Conservation (phyloP, 2,888 invertebrate species). For the Cenopis cana region DNA sequence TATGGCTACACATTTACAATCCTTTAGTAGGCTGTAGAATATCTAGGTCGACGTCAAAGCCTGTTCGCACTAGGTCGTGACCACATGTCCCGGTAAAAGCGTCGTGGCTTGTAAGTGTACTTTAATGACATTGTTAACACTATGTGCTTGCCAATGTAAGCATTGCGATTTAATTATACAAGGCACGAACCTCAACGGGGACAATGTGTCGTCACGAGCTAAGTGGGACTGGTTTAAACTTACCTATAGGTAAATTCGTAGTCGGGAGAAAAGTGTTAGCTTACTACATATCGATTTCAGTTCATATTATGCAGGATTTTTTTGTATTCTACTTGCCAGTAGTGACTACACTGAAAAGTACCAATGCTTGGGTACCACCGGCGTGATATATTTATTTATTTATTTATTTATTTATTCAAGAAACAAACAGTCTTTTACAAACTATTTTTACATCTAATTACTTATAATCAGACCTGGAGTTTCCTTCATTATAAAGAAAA, state of each 20-base stretch:
- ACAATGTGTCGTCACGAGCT: slow-evolving; percentile 24
- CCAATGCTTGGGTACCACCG: not conserved
- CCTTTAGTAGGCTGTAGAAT: not conserved
- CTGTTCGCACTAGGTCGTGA: slow-evolving; percentile 26
- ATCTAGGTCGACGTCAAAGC: slow-evolving; percentile 11
- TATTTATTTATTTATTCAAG: too few species aligned
- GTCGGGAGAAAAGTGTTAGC: slow-evolving; percentile 5
- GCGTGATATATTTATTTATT: too few species aligned
- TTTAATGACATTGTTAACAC: slow-evolving; percentile 30
- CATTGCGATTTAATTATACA: slow-evolving; percentile 28
- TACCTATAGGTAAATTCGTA: not conserved
- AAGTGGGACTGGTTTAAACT: slow-evolving; percentile 16
- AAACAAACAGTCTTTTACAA: too few species aligned
- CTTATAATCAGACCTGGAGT: too few species aligned
- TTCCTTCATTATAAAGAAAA: too few species aligned
- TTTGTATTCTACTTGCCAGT: too few species aligned
- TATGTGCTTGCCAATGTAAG: slow-evolving; percentile 13
- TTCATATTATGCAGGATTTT: too few species aligned
- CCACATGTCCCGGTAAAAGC: slow-evolving; percentile 16
- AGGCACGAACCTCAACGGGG: slow-evolving; percentile 23
- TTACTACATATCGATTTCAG: not conserved
- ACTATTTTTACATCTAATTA: too few species aligned
- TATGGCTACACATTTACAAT: not conserved
- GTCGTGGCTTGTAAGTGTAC: slow-evolving; percentile 22
- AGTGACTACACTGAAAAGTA: too few species aligned